Conservation (phyloP, 2,113 vertebrate genomes). For the Apteryx mantelli region DNA sequence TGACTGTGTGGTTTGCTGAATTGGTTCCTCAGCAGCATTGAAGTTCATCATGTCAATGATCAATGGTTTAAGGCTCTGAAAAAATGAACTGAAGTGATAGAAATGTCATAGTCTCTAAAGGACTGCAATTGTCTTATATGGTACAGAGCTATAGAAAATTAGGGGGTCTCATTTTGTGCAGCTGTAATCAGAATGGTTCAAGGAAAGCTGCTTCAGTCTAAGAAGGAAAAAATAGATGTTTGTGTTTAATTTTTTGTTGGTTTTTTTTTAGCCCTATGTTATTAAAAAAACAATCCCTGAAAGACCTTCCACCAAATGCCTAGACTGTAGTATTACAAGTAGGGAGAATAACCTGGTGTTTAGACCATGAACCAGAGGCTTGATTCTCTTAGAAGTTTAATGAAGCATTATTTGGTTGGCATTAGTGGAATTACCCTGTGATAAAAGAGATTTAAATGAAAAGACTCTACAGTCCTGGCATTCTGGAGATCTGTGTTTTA, state of each 20-base stretch:
- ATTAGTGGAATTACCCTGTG: not conserved
- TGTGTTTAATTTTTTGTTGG: not conserved
- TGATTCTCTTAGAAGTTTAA: not conserved
- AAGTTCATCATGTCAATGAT: not conserved
- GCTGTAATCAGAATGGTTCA: not conserved
- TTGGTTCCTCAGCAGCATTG: constrained; percentile 8
- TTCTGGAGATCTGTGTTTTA: not conserved
- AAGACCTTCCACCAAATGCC: not conserved
- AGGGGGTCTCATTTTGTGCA: not conserved
- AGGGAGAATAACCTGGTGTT: not conserved
- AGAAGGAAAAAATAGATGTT: not conserved
- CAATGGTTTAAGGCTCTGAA: not conserved
- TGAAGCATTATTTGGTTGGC: not conserved
- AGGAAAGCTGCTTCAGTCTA: not conserved
- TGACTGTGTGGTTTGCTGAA: not conserved
- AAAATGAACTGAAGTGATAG: not conserved
- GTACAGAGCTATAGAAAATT: not conserved
- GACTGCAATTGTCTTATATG: not conserved
- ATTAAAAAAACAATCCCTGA: not conserved
- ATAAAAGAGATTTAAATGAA: not conserved
- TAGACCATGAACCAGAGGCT: not conserved
- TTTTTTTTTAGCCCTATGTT: not conserved
- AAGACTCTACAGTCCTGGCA: not conserved
- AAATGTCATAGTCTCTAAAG: not conserved
- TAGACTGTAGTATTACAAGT: not conserved